Conservation (phyloP, 2,797 vertebrate species). For the Podarcis lilfordi region DNA sequence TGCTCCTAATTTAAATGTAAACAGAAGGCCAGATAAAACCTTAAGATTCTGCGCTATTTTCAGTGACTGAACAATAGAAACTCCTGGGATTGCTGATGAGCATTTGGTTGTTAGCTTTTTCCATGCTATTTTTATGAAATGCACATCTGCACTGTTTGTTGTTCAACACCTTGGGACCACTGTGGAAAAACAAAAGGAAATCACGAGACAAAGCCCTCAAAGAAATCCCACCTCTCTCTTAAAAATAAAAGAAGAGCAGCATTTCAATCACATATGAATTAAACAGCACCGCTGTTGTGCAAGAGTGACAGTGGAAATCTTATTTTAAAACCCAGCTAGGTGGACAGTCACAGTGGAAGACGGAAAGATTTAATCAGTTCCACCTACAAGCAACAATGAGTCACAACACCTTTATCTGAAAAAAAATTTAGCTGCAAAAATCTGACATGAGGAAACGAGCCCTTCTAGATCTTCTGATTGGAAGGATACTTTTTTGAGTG, state of each 20-base stretch:
- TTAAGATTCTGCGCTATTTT: conserved; percentile 1
- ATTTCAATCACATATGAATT: not conserved
- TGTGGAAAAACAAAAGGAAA: not conserved
- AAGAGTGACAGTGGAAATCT: too few species aligned
- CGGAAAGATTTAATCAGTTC: not conserved
- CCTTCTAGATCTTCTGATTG: not conserved
- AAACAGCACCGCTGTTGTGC: not conserved
- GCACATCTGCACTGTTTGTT: not conserved
- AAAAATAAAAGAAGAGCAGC: not conserved
- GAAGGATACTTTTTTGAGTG: not conserved
- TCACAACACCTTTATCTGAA: not conserved
- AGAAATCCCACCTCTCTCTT: accelerated
- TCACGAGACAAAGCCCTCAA: not conserved
- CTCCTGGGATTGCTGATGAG: conserved; percentile 1
- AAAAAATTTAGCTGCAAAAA: not conserved
- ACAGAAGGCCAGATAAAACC: not conserved
- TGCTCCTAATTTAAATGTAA: conserved; percentile 22
- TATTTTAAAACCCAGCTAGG: not conserved
- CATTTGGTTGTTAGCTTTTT: not conserved
- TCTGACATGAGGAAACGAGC: not conserved
- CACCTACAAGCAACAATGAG: not conserved
- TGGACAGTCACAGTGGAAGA: not conserved
- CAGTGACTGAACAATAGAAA: conserved; percentile 28
- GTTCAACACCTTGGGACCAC: not conserved
- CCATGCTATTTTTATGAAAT: not conserved